Conservation (phyloP, 2,113 vertebrate genomes). For the Dermatemys mawii region DNA sequence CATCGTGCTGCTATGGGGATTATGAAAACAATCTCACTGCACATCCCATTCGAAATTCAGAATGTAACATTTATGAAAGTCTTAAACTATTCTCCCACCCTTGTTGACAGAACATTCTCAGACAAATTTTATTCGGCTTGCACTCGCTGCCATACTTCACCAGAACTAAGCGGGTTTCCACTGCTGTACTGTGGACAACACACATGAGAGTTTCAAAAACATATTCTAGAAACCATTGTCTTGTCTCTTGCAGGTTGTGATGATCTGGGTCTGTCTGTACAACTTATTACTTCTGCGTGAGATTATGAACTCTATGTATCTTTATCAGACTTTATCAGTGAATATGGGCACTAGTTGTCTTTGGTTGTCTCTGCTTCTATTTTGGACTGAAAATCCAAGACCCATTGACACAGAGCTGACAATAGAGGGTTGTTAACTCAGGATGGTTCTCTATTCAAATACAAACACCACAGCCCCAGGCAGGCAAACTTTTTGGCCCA, state of each 20-base stretch:
- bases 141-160: not conserved
- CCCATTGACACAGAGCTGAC: not conserved
- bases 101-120: not conserved
- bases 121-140: constrained; percentile 7
- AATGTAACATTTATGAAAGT: not conserved
- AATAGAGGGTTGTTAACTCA: too few species aligned
- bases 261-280: too few species aligned
- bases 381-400: not conserved
- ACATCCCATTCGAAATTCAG: not conserved
- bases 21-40: not conserved
- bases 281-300: too few species aligned
- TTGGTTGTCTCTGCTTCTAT: not conserved
- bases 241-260: not conserved
- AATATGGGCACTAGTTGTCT: not conserved
- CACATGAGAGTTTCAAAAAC: not conserved
- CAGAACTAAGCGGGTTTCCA: too few species aligned
- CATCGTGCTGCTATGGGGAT: too few species aligned
- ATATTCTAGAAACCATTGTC: not conserved
- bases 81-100: not conserved
- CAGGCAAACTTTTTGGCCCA: too few species aligned
- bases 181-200: not conserved
- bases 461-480: too few species aligned
- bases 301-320: too few species aligned
- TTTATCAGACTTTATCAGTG: not conserved
- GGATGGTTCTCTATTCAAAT: too few species aligned